These are phyloP conservation scores for Petaurus breviceps DNA, from an alignment of 2,113 vertebrate species.

Conservation along the genomic window DNA sequence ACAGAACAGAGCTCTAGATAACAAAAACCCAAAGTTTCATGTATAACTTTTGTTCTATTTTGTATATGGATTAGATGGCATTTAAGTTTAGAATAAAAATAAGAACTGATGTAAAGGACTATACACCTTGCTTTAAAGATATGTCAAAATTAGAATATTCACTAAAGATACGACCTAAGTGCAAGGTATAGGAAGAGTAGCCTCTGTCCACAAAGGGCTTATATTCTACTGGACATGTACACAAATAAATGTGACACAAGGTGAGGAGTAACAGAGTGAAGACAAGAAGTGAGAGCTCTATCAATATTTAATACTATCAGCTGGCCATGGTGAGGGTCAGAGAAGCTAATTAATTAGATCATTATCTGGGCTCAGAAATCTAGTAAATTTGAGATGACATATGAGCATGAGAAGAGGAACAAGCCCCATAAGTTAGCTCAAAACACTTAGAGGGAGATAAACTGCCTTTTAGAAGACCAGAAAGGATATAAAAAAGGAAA, in stretches of 20 bases:
- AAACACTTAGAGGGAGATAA: slow-evolving; percentile 6
- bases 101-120: not conserved
- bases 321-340: not conserved
- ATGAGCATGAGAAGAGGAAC: not conserved
- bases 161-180: not conserved
- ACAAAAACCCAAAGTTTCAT: not conserved
- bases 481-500: not conserved
- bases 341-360: not conserved
- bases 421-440: not conserved
- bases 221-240: not conserved
- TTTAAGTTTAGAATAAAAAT: not conserved
- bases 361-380: not conserved
- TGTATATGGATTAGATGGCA: not conserved
- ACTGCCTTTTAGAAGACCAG: slow-evolving; percentile 21
- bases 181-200: not conserved
- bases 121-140: not conserved
- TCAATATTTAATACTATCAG: not conserved
- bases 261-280: not conserved
- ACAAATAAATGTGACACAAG: not conserved
- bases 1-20: too few relatives aligned
- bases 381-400: not conserved
- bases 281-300: not conserved
- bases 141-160: not conserved
- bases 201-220: not conserved
- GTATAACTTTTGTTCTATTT: not conserved